phyloP scores from a whole-genome alignment of 2,797 vertebrate species.

The Macropodus opercularis region DNA sequence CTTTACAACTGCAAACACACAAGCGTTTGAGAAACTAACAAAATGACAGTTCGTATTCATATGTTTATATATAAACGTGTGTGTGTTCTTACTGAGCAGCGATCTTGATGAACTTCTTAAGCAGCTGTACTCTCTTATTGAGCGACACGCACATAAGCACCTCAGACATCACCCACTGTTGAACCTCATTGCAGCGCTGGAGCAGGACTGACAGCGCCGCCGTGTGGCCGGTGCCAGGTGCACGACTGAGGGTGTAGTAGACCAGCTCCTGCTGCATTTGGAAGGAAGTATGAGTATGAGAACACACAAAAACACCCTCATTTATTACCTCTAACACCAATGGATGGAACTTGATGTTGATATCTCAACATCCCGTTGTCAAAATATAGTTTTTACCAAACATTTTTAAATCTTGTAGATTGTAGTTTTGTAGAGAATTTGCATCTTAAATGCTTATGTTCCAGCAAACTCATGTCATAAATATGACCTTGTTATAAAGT shows the following conservation, averaged over 20 bases:
- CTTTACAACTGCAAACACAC: constrained; percentile 87
- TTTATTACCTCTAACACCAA: not conserved
- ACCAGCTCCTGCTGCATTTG: constrained; percentile 93
- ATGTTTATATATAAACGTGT: not conserved
- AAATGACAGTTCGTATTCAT: not conserved
- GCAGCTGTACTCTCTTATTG: constrained; percentile 93
- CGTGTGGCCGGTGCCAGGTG: constrained; percentile 86
- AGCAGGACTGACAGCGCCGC: constrained; percentile 92
- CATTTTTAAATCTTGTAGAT: not conserved
- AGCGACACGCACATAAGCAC: constrained; percentile 93
- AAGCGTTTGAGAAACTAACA: not conserved
- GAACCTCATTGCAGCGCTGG: constrained; percentile 95
- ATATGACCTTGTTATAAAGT: constrained; percentile 42
- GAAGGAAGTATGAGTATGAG: not conserved
- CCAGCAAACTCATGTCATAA: constrained; percentile 23
- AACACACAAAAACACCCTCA: not conserved
- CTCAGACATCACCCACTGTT: constrained; percentile 98
- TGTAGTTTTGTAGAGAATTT: constrained; percentile 29
- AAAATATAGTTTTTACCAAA: not conserved
- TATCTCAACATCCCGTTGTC: not conserved
- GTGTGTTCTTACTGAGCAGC: constrained; percentile 93
- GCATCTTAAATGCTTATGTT: constrained; percentile 31
- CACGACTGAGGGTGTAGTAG: constrained; percentile 93
- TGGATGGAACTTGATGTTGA: not conserved
- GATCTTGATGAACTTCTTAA: constrained; percentile 99